phyloP scores from a whole-genome alignment of 2,888 invertebrate genomes.

The Amiota minor region DNA sequence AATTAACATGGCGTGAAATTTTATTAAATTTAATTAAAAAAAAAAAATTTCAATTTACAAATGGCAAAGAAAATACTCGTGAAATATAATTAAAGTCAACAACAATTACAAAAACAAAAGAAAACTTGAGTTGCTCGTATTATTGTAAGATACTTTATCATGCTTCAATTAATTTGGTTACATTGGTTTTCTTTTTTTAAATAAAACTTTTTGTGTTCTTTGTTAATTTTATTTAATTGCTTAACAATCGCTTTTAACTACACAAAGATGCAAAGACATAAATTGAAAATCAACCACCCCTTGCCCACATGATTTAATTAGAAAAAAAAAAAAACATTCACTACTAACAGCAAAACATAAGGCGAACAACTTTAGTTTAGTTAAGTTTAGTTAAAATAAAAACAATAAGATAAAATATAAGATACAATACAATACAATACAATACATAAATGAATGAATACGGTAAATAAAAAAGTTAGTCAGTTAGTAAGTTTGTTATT shows the following conservation, averaged over 20 bases:
- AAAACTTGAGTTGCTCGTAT: not conserved
- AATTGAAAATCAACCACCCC: too few relatives aligned
- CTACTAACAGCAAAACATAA: too few relatives aligned
- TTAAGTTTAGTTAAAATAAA: not conserved
- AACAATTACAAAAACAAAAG: not conserved
- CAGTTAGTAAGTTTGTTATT: too few relatives aligned
- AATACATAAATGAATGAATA: too few relatives aligned
- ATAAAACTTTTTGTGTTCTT: constrained; percentile 3
- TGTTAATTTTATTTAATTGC: constrained; percentile 26
- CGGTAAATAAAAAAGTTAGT: too few relatives aligned
- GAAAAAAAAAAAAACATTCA: too few relatives aligned
- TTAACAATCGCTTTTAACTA: constrained; percentile 7
- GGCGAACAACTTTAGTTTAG: too few relatives aligned
- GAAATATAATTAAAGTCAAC: not conserved
- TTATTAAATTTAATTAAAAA: not conserved
- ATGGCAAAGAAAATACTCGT: not conserved
- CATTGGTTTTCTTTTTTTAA: not conserved
- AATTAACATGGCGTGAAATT: constrained; percentile 6
- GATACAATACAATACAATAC: not conserved
- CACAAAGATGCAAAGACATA: too few relatives aligned
- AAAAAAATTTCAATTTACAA: not conserved
- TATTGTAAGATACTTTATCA: not conserved
- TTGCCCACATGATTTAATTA: too few relatives aligned
- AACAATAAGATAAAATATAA: not conserved
- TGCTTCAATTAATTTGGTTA: constrained; percentile 17